phyloP scores from a whole-genome alignment of 2,888 invertebrate genomes.

The Amiota mariae region DNA sequence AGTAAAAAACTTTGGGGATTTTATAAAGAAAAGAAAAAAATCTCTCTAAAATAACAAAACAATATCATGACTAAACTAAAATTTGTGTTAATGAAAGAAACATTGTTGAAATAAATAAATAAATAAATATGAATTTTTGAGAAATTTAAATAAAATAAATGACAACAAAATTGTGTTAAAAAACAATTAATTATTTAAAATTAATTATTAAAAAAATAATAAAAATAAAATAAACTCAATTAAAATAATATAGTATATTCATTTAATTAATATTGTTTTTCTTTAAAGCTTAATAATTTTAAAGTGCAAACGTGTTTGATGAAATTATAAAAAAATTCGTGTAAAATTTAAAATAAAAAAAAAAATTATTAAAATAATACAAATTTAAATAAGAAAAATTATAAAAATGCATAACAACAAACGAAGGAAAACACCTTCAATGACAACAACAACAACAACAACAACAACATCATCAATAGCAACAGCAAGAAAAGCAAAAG shows the following conservation, averaged over 20 bases:
- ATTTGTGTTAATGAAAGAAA: no score
- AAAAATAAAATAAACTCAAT: background rate
- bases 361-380: background rate
- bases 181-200: background rate
- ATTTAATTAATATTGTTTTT: background rate
- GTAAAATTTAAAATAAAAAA: constrained; percentile 4
- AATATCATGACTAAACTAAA: no score
- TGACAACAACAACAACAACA: constrained; percentile 5
- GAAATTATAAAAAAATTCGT: background rate
- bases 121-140: no score
- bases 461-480: no score
- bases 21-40: no score
- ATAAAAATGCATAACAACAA: constrained; percentile 23
- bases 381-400: background rate
- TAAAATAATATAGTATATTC: background rate
- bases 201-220: background rate
- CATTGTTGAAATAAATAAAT: no score
- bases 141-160: no score
- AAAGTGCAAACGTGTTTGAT: constrained; percentile 15
- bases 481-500: background rate
- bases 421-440: constrained; percentile 18
- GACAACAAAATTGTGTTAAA: no score
- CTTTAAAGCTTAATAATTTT: background rate
- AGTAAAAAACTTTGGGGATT: background rate
- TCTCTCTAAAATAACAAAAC: no score